Evolutionary conservation across 1,140 invertebrate species (phyloP), one percentile per base, ranked within the genome.

Genomic region (Megathymus violae): DNA sequence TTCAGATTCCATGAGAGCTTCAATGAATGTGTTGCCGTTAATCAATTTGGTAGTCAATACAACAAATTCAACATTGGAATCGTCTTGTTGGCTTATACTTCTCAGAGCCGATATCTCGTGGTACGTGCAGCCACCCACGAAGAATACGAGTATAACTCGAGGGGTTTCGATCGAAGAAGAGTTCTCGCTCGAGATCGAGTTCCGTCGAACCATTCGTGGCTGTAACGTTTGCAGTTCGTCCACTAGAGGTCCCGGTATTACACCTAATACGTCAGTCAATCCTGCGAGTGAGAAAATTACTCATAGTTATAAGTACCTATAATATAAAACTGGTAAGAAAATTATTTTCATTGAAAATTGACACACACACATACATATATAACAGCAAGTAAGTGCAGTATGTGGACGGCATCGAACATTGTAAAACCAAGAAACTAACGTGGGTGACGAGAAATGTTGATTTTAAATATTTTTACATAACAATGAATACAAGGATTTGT

Each of bases 71-170:
- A 97, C 95, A 80, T 96, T 96, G 34, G 95, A 95, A 70, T 99
- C 97, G 91, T 98, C 97, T 87, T 97, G 95, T 77, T 97, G 96
- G 4, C 97, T 96, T 3, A 99, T 92, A 84, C 97, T 98, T 67
- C 98, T 92, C 0, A 99, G 88, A 0, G 98, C 97, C 1, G 98
- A 97, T 73, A 99, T 95, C 90, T 99, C 98, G 1, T 98, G 96
- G 92, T 96, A 99, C 0, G 98, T 99, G 81, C 98, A 98, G 1
- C 98, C 98, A 7, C 98, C 98, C 14, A 99, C 95, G 81, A 99
- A 99, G 81, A 98, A 97, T 0, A 99, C 97, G 3, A 99, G 85
- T n/a, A 98, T 95, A 0, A 98, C 94, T 76, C 94, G 94, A 0
- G 95, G 93, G 43, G 93, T 93, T 63, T 97, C 95, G n/a, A 82